Conservation (phyloP, 2,797 vertebrate species). For the Rallus crepitans region DNA sequence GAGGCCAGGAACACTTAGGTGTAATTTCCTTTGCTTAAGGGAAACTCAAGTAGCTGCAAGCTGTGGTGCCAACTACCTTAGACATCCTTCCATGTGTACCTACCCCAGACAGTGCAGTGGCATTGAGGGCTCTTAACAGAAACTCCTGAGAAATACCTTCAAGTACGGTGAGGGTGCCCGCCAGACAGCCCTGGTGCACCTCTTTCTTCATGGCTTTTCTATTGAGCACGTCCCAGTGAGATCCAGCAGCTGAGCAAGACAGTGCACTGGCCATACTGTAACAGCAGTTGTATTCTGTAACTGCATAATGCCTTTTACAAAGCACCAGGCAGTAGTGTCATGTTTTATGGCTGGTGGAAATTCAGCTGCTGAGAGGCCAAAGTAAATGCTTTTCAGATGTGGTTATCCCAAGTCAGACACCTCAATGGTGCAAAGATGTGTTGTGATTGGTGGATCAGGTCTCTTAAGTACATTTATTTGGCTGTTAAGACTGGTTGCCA, state of each 20-base stretch:
- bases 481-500: background rate
- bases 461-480: background rate
- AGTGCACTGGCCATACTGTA: background rate
- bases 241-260: background rate
- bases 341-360: background rate
- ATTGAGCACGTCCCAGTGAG: rapidly evolving
- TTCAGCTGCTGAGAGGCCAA: background rate
- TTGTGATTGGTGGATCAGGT: background rate
- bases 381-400: background rate
- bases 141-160: background rate
- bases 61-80: background rate
- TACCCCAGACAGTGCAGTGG: background rate
- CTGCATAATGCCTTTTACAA: background rate
- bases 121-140: background rate
- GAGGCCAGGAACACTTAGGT: background rate
- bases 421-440: background rate
- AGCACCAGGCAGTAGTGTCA: background rate
- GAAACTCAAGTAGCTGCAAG: background rate
- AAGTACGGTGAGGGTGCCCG: rapidly evolving
- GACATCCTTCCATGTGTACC: rapidly evolving
- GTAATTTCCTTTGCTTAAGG: background rate
- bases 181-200: too few relatives aligned
- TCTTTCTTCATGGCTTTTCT: background rate
- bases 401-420: background rate
- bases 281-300: background rate